These are phyloP conservation scores for Saguinus midas DNA, from an alignment of 2,113 vertebrate genomes.

Conservation along the genomic window DNA sequence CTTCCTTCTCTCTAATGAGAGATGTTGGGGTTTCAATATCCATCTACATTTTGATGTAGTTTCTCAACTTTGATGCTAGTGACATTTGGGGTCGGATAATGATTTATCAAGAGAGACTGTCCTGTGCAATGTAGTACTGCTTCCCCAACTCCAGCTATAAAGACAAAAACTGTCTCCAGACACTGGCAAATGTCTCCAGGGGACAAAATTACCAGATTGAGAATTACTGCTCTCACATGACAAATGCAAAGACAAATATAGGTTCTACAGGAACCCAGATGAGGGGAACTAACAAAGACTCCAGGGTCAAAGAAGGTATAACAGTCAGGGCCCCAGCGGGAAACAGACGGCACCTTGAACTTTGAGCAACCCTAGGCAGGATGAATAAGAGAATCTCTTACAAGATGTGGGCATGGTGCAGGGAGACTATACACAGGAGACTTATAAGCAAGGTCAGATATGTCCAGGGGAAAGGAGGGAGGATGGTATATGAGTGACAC, in stretches of 20 bases:
- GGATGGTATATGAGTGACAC: neutral
- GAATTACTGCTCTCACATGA: neutral
- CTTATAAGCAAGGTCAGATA: neutral
- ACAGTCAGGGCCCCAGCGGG: neutral
- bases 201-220: neutral
- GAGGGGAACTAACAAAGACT: neutral
- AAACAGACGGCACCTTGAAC: neutral
- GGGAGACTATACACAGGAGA: neutral
- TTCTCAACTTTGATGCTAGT: neutral
- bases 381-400: neutral
- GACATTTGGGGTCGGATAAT: neutral
- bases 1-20: neutral
- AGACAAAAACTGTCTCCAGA: neutral
- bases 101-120: neutral
- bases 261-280: neutral
- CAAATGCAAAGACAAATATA: neutral
- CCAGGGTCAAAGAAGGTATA: neutral
- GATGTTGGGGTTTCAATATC: accelerated
- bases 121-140: accelerated
- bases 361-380: neutral
- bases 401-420: neutral
- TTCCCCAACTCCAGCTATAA: neutral
- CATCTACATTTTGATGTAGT: neutral
- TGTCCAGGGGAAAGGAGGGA: neutral
- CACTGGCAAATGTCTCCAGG: neutral